These are phyloP conservation scores for Athrips mouffetella DNA, from an alignment of 2,888 invertebrate species.

Conservation along the genomic window DNA sequence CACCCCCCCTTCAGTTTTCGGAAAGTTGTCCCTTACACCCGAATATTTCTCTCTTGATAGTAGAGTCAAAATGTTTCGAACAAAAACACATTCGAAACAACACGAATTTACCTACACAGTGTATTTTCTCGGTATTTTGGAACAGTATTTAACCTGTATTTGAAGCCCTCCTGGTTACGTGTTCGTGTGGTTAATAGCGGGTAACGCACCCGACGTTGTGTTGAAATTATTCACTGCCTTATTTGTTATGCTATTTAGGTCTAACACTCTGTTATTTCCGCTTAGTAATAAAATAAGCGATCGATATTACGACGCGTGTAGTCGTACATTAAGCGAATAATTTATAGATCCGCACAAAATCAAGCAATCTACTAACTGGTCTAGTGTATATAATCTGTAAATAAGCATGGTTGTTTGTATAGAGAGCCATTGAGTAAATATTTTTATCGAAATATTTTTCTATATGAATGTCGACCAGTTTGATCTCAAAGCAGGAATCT, in stretches of 20 bases:
- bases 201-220: slow-evolving; percentile 28
- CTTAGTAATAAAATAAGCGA: slow-evolving; percentile 15
- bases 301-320: slow-evolving; percentile 22
- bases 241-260: slow-evolving; percentile 26
- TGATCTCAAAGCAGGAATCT: slow-evolving; percentile 17
- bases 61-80: too few relatives aligned
- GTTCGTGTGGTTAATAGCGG: slow-evolving; percentile 8
- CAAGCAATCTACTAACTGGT: neutral
- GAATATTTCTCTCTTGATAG: too few relatives aligned
- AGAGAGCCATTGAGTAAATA: slow-evolving; percentile 59
- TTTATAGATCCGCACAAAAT: slow-evolving; percentile 9
- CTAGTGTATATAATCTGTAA: slow-evolving; percentile 56
- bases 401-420: slow-evolving; percentile 59
- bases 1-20: too few relatives aligned
- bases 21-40: too few relatives aligned
- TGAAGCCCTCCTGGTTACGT: neutral
- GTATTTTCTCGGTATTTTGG: too few relatives aligned
- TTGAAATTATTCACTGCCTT: slow-evolving; percentile 40
- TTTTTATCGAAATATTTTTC: slow-evolving; percentile 71
- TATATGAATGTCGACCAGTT: slow-evolving; percentile 42
- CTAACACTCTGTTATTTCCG: slow-evolving; percentile 24
- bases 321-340: neutral
- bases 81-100: too few relatives aligned
- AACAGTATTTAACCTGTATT: too few relatives aligned
- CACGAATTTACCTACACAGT: too few relatives aligned